phyloP scores from a whole-genome alignment of 2,113 vertebrate species.

The Hydropotes inermis region DNA sequence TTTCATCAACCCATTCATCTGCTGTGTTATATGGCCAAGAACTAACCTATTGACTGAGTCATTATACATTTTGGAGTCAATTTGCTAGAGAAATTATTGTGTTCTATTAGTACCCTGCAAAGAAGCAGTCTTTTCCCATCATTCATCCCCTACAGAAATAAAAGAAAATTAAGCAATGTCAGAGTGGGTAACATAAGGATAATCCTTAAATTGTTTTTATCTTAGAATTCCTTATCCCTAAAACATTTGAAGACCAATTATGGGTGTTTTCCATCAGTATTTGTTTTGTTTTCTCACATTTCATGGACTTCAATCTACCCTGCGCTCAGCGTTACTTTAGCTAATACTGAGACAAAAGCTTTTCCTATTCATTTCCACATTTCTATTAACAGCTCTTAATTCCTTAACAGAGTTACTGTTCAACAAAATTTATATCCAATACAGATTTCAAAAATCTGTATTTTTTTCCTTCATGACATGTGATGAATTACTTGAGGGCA shows the following conservation, averaged over 20 bases:
- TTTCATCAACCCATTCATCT: not conserved
- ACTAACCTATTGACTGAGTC: not conserved
- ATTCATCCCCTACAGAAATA: not conserved
- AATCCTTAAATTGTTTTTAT: not conserved
- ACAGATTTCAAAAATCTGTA: not conserved
- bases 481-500: not conserved
- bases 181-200: not conserved
- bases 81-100: not conserved
- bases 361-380: not conserved
- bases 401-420: not conserved
- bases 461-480: not conserved
- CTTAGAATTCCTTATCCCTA: not conserved
- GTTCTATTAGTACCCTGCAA: not conserved
- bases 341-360: not conserved
- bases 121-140: not conserved
- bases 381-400: not conserved
- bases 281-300: not conserved
- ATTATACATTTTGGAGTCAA: not conserved
- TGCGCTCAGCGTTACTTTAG: not conserved
- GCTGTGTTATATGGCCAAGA: not conserved
- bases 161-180: not conserved
- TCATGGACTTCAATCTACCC: not conserved
- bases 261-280: not conserved
- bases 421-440: not conserved
- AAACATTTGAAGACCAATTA: not conserved